These are phyloP conservation scores for Phylloscopus whistleri DNA, from an alignment of 2,113 vertebrate genomes.

Conservation along the genomic window DNA sequence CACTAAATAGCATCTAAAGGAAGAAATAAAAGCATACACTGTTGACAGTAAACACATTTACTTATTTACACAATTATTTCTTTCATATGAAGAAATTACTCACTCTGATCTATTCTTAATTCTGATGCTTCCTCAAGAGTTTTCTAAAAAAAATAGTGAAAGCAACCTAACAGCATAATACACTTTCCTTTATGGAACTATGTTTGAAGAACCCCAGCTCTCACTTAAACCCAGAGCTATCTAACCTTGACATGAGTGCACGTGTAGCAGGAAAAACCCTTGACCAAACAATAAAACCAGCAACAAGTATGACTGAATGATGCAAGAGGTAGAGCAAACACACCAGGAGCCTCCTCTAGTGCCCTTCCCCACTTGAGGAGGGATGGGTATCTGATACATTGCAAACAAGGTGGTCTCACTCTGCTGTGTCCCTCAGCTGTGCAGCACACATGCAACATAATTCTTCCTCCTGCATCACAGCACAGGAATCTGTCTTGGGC, in stretches of 20 bases:
- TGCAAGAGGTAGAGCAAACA: neutral
- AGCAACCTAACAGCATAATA: neutral
- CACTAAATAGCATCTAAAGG: neutral
- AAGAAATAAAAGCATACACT: neutral
- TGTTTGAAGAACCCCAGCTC: neutral
- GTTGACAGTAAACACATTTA: neutral
- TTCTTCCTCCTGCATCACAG: accelerated
- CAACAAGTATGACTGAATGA: neutral
- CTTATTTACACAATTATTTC: neutral
- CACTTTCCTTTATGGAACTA: neutral
- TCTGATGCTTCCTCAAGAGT: neutral
- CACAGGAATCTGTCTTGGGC: neutral
- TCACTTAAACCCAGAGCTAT: neutral
- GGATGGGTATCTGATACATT: neutral
- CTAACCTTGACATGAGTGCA: neutral
- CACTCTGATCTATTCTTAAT: neutral
- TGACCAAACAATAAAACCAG: neutral
- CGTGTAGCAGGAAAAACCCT: accelerated
- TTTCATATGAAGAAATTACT: neutral
- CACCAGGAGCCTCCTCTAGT: neutral
- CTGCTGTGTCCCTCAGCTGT: neutral
- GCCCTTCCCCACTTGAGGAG: neutral
- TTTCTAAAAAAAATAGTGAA: neutral
- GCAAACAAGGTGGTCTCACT: neutral
- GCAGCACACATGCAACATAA: neutral